Conservation (phyloP, 2,888 invertebrate genomes). For the Ommatoiulus sabulosus region DNA sequence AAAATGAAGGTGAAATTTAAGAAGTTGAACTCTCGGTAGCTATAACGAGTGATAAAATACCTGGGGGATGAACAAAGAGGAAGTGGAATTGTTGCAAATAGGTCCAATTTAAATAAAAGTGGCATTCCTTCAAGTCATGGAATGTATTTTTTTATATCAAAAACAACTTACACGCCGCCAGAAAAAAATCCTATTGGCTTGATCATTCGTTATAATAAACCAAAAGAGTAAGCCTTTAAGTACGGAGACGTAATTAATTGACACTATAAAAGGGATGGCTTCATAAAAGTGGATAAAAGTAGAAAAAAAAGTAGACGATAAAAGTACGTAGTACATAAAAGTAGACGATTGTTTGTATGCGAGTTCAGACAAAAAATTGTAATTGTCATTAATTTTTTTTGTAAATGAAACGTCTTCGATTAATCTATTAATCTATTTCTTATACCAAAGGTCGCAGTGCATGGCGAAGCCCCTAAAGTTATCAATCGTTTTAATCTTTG, state of each 20-base stretch:
- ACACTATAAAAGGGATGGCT: neutral
- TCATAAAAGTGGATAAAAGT: too few species aligned
- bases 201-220: neutral
- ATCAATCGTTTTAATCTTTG: too few species aligned
- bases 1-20: conserved; percentile 14
- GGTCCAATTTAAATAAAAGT: conserved; percentile 6
- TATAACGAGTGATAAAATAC: conserved; percentile 18
- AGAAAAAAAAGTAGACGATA: too few species aligned
- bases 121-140: conserved; percentile 6
- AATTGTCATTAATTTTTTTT: too few species aligned
- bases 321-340: too few species aligned
- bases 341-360: too few species aligned
- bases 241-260: neutral
- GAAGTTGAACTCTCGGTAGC: conserved; percentile 34
- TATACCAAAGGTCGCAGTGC: neutral
- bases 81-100: neutral
- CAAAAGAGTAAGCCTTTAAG: neutral
- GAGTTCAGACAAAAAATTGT: too few species aligned
- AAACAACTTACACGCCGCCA: neutral
- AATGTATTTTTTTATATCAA: neutral
- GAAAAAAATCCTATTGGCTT: neutral
- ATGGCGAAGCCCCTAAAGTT: too few species aligned
- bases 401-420: too few species aligned
- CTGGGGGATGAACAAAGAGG: conserved; percentile 22
- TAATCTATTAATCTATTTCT: too few species aligned